Evolutionary conservation across 2,113 vertebrate species (phyloP).

Genomic region (Trematocara zebra): DNA sequence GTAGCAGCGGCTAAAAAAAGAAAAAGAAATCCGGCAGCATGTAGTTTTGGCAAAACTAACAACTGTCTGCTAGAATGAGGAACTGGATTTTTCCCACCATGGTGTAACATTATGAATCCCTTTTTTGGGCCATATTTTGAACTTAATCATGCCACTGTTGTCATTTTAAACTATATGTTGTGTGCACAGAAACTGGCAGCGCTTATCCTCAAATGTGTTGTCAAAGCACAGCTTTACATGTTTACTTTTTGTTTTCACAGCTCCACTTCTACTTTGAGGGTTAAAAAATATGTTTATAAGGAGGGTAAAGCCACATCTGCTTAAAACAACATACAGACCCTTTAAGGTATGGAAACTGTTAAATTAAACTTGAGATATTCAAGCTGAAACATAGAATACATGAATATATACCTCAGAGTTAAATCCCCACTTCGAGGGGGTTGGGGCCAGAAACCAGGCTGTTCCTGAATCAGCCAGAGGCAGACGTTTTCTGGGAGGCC

Average conservation of each 20-base stretch:
- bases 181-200: not conserved
- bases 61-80: not conserved
- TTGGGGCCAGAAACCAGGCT: slow-evolving; percentile 14
- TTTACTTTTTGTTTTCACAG: not conserved
- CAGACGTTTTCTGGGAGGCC: slow-evolving; percentile 49
- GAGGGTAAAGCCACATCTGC: not conserved
- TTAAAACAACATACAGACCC: not conserved
- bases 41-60: not conserved
- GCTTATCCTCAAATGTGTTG: not conserved
- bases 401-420: not conserved
- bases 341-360: not conserved
- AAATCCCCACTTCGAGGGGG: not conserved
- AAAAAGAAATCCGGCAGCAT: not conserved
- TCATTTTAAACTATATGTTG: not conserved
- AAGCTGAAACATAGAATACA: not conserved
- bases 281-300: not conserved
- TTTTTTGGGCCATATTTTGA: not conserved
- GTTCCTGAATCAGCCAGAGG: slow-evolving; percentile 40
- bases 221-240: not conserved
- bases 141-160: not conserved
- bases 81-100: not conserved
- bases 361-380: not conserved
- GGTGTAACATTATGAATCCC: not conserved
- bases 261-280: not conserved
- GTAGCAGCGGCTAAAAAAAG: not conserved